Evolutionary conservation across 2,113 vertebrate genomes (phyloP).

Genomic region (Pitta sordida): DNA sequence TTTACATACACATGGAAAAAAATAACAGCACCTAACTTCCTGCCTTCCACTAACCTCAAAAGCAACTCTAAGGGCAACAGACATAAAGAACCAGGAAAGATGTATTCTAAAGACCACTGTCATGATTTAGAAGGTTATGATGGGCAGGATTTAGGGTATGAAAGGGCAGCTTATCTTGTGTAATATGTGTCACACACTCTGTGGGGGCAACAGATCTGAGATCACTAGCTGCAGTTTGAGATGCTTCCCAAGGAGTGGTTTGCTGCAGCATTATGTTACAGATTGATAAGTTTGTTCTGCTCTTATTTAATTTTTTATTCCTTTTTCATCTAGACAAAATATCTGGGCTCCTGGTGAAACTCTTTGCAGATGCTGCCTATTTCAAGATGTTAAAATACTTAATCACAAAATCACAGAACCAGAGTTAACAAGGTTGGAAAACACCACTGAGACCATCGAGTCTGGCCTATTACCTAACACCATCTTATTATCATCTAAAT

Average conservation of each 20-base stretch:
- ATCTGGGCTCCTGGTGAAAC: neutral
- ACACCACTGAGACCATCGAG: too few species aligned
- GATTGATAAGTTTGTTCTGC: neutral
- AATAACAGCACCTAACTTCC: constrained; percentile 57
- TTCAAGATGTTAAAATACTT: neutral
- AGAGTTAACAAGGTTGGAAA: too few species aligned
- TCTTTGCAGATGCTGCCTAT: neutral
- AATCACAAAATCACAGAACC: too few species aligned
- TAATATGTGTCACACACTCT: accelerated
- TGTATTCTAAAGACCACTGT: neutral
- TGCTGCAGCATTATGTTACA: neutral
- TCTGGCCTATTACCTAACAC: too few species aligned
- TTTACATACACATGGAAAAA: constrained; percentile 42
- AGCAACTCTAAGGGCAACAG: neutral
- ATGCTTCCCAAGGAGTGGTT: neutral
- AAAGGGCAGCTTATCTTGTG: neutral
- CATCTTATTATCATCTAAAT: too few species aligned
- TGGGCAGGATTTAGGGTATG: neutral
- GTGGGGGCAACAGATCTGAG: neutral
- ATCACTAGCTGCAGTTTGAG: neutral
- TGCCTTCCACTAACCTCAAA: constrained; percentile 14
- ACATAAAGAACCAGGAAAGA: neutral
- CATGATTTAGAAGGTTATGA: neutral
- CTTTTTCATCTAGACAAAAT: neutral
- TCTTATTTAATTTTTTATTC: neutral